These are phyloP conservation scores for Pseudococcus viburni DNA, from an alignment of 2,888 invertebrate genomes.

Conservation along the genomic window DNA sequence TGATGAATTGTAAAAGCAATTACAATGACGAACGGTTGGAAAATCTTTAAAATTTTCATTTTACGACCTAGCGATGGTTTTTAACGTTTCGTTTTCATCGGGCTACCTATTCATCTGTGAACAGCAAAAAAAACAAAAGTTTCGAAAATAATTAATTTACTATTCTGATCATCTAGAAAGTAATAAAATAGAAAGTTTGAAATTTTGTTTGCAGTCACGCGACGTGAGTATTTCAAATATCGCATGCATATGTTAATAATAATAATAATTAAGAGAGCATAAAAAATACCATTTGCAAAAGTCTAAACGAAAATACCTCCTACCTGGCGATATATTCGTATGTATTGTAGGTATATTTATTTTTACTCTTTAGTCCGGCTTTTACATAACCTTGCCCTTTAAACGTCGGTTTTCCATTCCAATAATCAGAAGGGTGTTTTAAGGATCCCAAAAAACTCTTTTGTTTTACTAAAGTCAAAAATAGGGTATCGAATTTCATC, in stretches of 20 bases:
- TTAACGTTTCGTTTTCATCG: slow-evolving; percentile 22
- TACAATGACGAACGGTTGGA: slow-evolving; percentile 41
- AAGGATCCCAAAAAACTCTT: too few species aligned
- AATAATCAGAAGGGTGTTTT: too few species aligned
- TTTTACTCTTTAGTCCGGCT: too few species aligned
- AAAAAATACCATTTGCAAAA: slow-evolving; percentile 4
- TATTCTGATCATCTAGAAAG: slow-evolving; percentile 18
- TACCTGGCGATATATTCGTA: background rate
- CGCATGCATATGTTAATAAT: slow-evolving; percentile 45
- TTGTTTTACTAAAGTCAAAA: too few species aligned
- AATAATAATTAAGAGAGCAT: slow-evolving; percentile 26
- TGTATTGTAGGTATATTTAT: too few species aligned
- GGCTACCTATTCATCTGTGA: slow-evolving; percentile 32
- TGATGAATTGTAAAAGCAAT: slow-evolving; percentile 49
- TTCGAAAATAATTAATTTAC: slow-evolving; percentile 32
- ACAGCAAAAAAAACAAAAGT: slow-evolving; percentile 40
- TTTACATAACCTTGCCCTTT: too few species aligned
- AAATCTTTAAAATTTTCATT: slow-evolving; percentile 45
- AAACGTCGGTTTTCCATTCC: too few species aligned
- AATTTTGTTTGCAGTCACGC: slow-evolving; percentile 20
- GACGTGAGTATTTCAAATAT: slow-evolving; percentile 16
- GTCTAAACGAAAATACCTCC: background rate
- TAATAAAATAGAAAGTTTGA: slow-evolving; percentile 10
- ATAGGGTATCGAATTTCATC: too few species aligned
- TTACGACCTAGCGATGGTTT: background rate